Evolutionary conservation across 2,888 invertebrate species (phyloP).

Genomic region (Cenopis cana): DNA sequence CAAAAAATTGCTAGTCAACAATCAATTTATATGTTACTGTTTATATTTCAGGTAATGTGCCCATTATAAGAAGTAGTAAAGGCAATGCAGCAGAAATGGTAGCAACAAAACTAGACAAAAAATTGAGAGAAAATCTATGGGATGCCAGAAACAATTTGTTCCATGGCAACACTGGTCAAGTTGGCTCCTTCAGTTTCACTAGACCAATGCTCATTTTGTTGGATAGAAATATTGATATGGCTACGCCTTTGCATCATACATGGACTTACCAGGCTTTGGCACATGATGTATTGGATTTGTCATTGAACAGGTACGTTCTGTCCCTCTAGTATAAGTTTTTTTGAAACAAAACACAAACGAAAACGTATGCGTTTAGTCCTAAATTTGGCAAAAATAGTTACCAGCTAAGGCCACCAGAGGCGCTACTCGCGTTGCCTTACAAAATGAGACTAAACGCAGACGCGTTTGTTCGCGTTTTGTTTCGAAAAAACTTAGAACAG

Average conservation of each 20-base stretch:
- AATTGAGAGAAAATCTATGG: slow-evolving; percentile 97
- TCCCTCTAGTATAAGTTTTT: too few relatives aligned
- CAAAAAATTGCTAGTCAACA: too few relatives aligned
- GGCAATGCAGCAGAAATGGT: slow-evolving; percentile 99
- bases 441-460: too few relatives aligned
- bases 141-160: slow-evolving; percentile 99
- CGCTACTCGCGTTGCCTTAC: too few relatives aligned
- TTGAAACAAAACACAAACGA: too few relatives aligned
- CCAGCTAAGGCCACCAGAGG: too few relatives aligned
- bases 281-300: slow-evolving; percentile 97
- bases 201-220: slow-evolving; percentile 96
- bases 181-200: slow-evolving; percentile 93
- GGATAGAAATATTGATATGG: slow-evolving; percentile 98
- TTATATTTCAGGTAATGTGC: slow-evolving; percentile 88
- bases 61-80: slow-evolving; percentile 95
- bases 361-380: too few relatives aligned
- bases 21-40: not conserved
- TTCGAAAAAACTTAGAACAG: too few relatives aligned
- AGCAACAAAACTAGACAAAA: slow-evolving; percentile 98
- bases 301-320: slow-evolving; percentile 89
- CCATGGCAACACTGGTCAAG: slow-evolving; percentile 92
- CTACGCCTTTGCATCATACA: slow-evolving; percentile 99
- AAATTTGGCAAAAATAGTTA: too few relatives aligned
- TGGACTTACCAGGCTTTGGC: slow-evolving; percentile 99
- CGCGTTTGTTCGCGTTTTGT: too few relatives aligned